Base-by-base conservation (phyloP, 2,888 invertebrate genomes). In the Amiota communis region DNA sequence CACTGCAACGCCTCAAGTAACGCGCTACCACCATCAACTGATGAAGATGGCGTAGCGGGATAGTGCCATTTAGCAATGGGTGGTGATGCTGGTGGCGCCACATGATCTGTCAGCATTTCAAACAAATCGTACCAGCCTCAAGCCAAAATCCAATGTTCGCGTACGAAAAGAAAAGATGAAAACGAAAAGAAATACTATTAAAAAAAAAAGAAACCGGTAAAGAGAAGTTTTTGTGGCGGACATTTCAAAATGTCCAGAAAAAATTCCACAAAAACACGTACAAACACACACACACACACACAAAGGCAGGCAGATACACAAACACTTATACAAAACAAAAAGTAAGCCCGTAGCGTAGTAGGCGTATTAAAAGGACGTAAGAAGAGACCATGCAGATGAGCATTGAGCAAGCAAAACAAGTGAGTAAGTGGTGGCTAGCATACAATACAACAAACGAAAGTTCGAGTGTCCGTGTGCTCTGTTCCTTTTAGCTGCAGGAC, bases 51-150 rank as follows among this genome's bases (percentile, higher is more conserved):
- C 59, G 20, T 11, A 71, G 20, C 10, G 61, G 56, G 51, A 15
- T 67, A 20, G 63, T 56, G 70, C 51, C 69, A n/a, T 56, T 57
- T 69, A 46, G 64, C 23, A 13, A n/a, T 64, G 3, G 47, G 67
- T 20, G 46, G 8, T 61, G 4, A 15, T 61, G 67, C 47, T 53
- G 67, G 53, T 68, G 53, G 53, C 51, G 36, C 36, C 36, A 36
- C 6, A 36, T 12, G 67, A 68, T 68, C 67, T 68, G 67, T 68
- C 67, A 68, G 46, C 65, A 53, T 67, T 72, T 72, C 47, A 72
- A 72, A 72, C 72, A 72, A 72, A 72, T 72, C 72, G 72, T 57
- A 48, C 61, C 57, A 36, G 67, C 67, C 71, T 23, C 53, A 48
- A 53, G 64, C 65, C 63, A 53, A 65, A 49, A 65, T 9, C 13